A percentile compares a stretch with the other conserved stretches of the same genome.
Evolutionary conservation across 2,888 invertebrate species (phyloP).

Genomic region (Andrena hattorfiana): DNA sequence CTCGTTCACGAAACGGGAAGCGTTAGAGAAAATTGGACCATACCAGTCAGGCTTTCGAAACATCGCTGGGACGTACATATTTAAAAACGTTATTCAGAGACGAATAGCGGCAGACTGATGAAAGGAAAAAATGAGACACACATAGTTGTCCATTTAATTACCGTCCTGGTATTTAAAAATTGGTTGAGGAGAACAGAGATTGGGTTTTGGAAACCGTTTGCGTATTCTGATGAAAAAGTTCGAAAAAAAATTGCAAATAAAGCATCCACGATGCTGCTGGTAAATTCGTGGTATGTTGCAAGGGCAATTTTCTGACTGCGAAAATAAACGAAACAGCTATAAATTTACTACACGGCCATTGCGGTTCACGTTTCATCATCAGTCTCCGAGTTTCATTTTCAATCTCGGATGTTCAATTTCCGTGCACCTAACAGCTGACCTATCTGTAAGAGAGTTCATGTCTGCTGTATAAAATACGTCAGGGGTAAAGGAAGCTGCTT

Average conservation of each 20-base stretch:
- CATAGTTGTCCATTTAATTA: not conserved
- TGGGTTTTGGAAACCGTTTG: constrained; percentile 3
- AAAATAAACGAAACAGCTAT: not conserved
- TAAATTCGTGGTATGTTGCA: not conserved
- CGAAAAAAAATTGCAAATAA: constrained; percentile 14
- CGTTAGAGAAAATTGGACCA: not conserved
- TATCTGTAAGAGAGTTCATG: not conserved
- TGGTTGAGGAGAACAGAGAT: not conserved
- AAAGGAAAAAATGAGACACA: constrained; percentile 1
- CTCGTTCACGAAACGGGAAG: not conserved
- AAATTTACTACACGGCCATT: not conserved
- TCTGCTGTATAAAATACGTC: too few relatives aligned
- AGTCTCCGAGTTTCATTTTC: not conserved
- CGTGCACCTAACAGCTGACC: not conserved
- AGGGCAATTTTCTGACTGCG: constrained; percentile 1
- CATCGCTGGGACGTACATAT: constrained; percentile 64
- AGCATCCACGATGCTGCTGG: not conserved
- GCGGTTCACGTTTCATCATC: not conserved
- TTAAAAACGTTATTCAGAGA: constrained; percentile 59
- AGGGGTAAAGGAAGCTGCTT: not conserved
- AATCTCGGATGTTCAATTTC: not conserved
- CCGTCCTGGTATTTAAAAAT: not conserved
- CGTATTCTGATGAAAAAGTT: constrained; percentile 1
- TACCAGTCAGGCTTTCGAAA: constrained; percentile 6
- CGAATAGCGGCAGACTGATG: not conserved